A percentile compares a stretch with the other conserved stretches of the same genome.
Conservation (phyloP, 2,797 vertebrate genomes). For the Mormyrus proboscirostris region DNA sequence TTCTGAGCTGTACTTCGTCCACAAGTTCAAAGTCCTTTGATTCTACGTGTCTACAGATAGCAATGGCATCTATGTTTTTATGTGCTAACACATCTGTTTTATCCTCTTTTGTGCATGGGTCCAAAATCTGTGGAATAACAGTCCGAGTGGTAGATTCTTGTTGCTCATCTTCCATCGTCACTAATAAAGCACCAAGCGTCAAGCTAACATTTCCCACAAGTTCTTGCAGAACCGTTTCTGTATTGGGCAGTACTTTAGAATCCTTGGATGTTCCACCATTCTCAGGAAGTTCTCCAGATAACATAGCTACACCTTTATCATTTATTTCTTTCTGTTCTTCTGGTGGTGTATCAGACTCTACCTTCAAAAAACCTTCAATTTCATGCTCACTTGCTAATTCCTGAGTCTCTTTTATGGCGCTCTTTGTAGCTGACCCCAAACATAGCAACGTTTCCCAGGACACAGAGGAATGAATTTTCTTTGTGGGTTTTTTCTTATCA, state of each 20-base stretch:
- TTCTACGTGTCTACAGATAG: conserved; percentile 32
- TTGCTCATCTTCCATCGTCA: conserved; percentile 34
- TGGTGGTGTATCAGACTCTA: conserved; percentile 46
- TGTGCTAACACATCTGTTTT: conserved; percentile 40
- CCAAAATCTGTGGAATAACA: conserved; percentile 30
- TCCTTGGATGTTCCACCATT: conserved; percentile 68
- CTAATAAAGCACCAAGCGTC: conserved; percentile 32
- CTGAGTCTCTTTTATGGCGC: conserved; percentile 64
- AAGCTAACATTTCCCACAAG: conserved; percentile 64
- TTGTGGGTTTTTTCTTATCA: conserved; percentile 71
- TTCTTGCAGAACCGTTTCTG: conserved; percentile 64
- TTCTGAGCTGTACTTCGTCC: conserved; percentile 34
- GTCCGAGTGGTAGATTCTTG: conserved; percentile 38
- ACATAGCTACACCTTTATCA: conserved; percentile 61
- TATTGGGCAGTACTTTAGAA: conserved; percentile 72
- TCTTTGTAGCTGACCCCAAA: conserved; percentile 78
- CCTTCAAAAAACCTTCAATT: conserved; percentile 60
- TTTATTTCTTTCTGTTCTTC: conserved; percentile 48
- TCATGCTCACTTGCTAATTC: conserved; percentile 39
- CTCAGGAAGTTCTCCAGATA: conserved; percentile 51
- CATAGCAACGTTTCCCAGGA: conserved; percentile 91
- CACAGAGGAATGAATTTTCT: conserved; percentile 77
- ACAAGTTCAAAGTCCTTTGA: conserved; percentile 38
- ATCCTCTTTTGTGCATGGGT: conserved; percentile 38
- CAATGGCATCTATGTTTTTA: conserved; percentile 38